A percentile compares a stretch with the other conserved stretches of the same genome.
Evolutionary conservation across 2,113 vertebrate species (phyloP).

Genomic region (Dolichotis patagonum): DNA sequence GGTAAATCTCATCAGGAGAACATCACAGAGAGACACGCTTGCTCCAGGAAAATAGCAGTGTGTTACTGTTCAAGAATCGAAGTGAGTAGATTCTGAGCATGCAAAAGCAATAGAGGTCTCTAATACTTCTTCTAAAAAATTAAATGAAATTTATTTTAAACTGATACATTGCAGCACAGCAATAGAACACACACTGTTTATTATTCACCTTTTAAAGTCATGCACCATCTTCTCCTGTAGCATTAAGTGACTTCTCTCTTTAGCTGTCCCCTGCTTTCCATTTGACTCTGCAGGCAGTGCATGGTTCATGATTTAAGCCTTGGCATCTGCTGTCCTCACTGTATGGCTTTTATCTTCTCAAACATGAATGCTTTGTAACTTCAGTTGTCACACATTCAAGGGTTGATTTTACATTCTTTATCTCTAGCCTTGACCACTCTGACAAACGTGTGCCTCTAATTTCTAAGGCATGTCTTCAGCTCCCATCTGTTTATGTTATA

Average conservation of each 20-base stretch:
- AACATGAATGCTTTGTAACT: background rate
- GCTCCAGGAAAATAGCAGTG: background rate
- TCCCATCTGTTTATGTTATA: background rate
- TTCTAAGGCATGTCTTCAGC: background rate
- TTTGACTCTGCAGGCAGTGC: background rate
- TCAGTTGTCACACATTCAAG: background rate
- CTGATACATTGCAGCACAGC: background rate
- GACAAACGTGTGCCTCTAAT: background rate
- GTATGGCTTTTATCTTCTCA: background rate
- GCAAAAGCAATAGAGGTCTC: background rate
- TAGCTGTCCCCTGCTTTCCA: background rate
- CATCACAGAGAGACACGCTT: background rate
- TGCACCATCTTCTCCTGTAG: background rate
- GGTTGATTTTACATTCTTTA: background rate
- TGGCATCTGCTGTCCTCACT: background rate
- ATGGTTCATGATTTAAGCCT: background rate
- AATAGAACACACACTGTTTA: background rate
- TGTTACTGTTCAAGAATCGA: background rate
- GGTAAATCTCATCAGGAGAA: background rate
- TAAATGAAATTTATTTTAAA: background rate
- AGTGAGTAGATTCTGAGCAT: background rate
- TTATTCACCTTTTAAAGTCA: background rate
- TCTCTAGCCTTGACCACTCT: background rate
- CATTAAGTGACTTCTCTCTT: background rate
- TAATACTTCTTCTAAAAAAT: background rate